Base-by-base conservation (phyloP, 2,113 vertebrate genomes). In the Petaurus breviceps region DNA sequence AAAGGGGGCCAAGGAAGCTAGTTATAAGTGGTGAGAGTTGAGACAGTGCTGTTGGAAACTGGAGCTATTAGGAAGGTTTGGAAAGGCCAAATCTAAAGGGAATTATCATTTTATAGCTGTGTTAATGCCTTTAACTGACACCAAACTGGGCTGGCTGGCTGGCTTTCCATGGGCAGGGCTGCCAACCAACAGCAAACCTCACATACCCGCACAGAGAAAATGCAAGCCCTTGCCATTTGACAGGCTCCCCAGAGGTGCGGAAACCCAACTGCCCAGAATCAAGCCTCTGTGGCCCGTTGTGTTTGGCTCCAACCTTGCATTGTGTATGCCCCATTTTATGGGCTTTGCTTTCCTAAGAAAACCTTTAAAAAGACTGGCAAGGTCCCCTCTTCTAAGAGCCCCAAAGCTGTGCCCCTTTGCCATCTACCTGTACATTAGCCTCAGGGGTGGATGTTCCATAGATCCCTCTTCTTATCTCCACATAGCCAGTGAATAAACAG, bases 41-140 rank as follows among this genome's bases (percentile, higher is more conserved):
- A 93, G 89, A 50, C 92, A 92, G 93, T 55, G 7, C 0, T 0
- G 93, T 96, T 84, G 94, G 89, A 93, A 97, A 92, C 84, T 2
- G 0, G 52, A 84, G 19, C 68, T 84, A 43, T 43, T n/a, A 8
- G n/a, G 6, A 8, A 84, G 68, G n/a, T 84, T 84, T 96, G 97
- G 93, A 96, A 51, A 90, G 47, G 97, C 91, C 0, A 28, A 96
- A 97, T 95, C 93, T 97, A 98, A 98, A 97, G 96, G 51, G 91
- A 95, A 98, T 98, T 98, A 97, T 90, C 97, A 97, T 90, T 98
- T 98, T 97, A 98, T 2, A 37, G 93, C 96, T 97, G 92, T 93
- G 96, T 95, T 97, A 98, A 97, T 97, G 95, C 93, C 97, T 37
- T 96, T 96, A 97, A 96, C 97, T 0, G 89, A 98, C 97, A 97